Evolutionary conservation across 2,113 vertebrate species (phyloP), one percentile per base, ranked within the genome.

Genomic region (Mastomys natalensis): DNA sequence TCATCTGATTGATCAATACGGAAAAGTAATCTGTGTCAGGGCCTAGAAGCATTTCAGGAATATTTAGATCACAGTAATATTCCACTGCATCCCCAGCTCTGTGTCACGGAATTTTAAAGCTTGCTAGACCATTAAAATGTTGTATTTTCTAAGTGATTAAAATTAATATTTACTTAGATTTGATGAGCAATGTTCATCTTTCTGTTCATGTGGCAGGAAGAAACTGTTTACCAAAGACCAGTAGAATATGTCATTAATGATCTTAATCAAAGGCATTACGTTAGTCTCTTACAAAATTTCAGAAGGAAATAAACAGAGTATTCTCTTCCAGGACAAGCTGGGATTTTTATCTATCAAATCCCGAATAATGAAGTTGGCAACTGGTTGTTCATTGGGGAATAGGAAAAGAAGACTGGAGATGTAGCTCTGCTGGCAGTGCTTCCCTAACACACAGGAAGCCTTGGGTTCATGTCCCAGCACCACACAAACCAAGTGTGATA

Each of bases 71-170:
- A 37, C 55, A 62, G 72, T 11, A 22, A 2, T 64, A 15, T 48
- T 19, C 53, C 55, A 15, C 6, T 34, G 12, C 3, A 24, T 19
- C 11, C 34, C 40, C 22, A 51, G 11, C 24, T 15, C 22, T 77
- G 58, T 85, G 72, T 89, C 62, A 81, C 73, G 72, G 12, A 88
- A 81, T 93, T 95, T 95, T 81, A 91, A 91, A 51, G 29, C 45
- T 58, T 16, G 19, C 4, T 9, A 55, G 55, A 72, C 34, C 13
- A 29, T 53, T 76, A 96, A 89, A n/a, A 22, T 88, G 29, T 82
- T 78, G 45, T 24, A 31, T 24, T 76, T 85, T 93, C 86, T 66
- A 31, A 7, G 86, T 64, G 45, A 76, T 72, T 72, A 89, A 77
- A 80, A 76, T 22, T 70, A 70, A 94, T 78, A 76, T 85, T 70